Evolutionary conservation across 2,797 vertebrate genomes (phyloP).

Genomic region (Threskiornis aethiopicus): DNA sequence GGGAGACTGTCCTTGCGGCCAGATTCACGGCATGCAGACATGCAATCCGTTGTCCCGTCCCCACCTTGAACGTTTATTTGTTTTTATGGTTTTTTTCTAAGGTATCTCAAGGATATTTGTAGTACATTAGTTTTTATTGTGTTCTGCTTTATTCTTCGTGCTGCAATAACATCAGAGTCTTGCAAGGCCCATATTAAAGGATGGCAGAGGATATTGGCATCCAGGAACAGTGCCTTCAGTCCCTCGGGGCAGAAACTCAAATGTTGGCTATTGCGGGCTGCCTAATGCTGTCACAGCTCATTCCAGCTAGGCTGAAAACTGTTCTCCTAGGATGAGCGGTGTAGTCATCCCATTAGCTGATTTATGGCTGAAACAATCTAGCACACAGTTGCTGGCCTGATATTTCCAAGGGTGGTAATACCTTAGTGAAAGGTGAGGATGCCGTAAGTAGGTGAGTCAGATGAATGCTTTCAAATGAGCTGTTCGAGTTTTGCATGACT

Average conservation of each 20-base stretch:
- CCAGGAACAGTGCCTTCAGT: neutral
- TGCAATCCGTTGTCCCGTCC: neutral
- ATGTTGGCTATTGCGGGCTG: neutral
- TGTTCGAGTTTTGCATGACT: neutral
- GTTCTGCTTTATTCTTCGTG: neutral
- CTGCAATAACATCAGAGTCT: neutral
- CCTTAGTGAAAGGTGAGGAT: neutral
- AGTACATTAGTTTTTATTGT: neutral
- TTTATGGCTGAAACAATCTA: neutral
- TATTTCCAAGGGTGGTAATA: neutral
- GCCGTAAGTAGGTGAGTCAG: neutral
- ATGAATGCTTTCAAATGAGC: neutral
- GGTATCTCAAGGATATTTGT: neutral
- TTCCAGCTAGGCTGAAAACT: neutral
- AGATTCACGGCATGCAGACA: neutral
- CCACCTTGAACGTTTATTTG: neutral
- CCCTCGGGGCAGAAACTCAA: neutral
- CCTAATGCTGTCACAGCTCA: rapidly evolving
- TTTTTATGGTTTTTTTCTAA: neutral
- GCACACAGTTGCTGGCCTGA: neutral
- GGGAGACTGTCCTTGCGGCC: neutral
- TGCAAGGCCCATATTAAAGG: neutral
- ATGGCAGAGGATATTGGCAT: neutral
- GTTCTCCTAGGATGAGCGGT: neutral
- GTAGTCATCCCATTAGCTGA: neutral